Evolutionary conservation across 1,140 invertebrate genomes (phyloP), one percentile per base, ranked within the genome.

Genomic region (Heliconius eleuchia): DNA sequence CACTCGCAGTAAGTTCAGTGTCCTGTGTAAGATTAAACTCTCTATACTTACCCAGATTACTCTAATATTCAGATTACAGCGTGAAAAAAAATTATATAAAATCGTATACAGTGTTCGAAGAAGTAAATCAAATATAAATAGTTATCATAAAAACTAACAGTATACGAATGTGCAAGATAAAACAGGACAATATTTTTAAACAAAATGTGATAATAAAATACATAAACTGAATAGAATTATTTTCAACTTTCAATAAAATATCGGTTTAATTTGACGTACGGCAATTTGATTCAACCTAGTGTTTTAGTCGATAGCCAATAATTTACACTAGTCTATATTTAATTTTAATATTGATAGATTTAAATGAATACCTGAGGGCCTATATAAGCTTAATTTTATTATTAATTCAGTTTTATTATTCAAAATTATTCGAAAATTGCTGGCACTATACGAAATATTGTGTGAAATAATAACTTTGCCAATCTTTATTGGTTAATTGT

Each of bases 221-320:
- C 27, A 27, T 66, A 66, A 66, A 66, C 3, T 16, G 60, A 66
- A 66, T 30, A 66, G 27, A 23, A 16, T 66, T 27, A 30, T 30
- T 57, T 66, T 66, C n/a, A 27, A 66, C 23, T 66, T 66, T 66
- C 60, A 66, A 66, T 66, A 66, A 66, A 66, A 23, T 66, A 66
- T 27, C 60, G 30, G 60, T 30, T 30, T 30, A 30, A 1, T 52
- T 66, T 66, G 60, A 66, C 19, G 60, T 13, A 66, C 27, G 60
- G 9, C 27, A 66, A 66, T 30, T 66, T 30, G 9, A 66, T 30
- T 13, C 2, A 66, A 66, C 60, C 23, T 23, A 66, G 60, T 66
- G 60, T 66, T 66, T 66, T 66, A 66, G 60, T 30, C 60, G 13
- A 66, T 66, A 23, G 60, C 30, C 60, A 66, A 30, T 66, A 66